These are phyloP conservation scores for Drosophila parvula DNA, from an alignment of 1,140 invertebrate genomes.

Conservation along the genomic window DNA sequence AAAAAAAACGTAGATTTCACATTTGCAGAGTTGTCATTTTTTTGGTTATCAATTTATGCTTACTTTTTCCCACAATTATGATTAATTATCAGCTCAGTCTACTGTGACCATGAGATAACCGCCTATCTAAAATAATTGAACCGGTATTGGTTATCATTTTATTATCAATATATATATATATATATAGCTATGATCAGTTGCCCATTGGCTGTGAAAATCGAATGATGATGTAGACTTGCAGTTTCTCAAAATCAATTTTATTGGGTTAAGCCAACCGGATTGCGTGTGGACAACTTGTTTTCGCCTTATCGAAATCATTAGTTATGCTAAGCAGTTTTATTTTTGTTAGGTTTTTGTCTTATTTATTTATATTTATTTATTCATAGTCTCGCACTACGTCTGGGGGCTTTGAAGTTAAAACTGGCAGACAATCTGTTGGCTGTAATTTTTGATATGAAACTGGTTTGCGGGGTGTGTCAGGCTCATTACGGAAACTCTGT, in stretches of 20 bases:
- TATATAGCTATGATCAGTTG: background rate
- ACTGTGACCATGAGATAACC: constrained; percentile 18
- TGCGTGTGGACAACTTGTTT: constrained; percentile 52
- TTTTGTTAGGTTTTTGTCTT: constrained; percentile 9
- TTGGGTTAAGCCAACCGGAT: constrained; percentile 55
- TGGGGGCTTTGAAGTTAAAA: constrained; percentile 2
- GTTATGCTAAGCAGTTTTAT: constrained; percentile 41
- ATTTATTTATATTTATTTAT: constrained; percentile 25
- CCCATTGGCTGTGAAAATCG: constrained; percentile 20
- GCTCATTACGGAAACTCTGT: constrained; percentile 17
- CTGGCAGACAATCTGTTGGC: constrained; percentile 31
- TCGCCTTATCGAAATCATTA: constrained; percentile 38
- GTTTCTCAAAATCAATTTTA: constrained; percentile 21
- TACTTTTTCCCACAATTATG: constrained; percentile 16
- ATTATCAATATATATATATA: background rate
- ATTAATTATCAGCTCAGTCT: background rate
- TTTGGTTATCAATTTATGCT: constrained; percentile 23
- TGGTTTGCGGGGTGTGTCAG: constrained; percentile 34
- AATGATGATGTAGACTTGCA: constrained; percentile 17
- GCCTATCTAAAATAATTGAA: constrained; percentile 3
- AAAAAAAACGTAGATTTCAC: constrained; percentile 12
- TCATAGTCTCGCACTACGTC: constrained; percentile 22
- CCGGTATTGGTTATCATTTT: background rate
- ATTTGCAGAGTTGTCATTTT: constrained; percentile 9
- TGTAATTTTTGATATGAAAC: constrained; percentile 19